phyloP scores from a whole-genome alignment of 2,797 vertebrate species.

The Clamator glandarius region DNA sequence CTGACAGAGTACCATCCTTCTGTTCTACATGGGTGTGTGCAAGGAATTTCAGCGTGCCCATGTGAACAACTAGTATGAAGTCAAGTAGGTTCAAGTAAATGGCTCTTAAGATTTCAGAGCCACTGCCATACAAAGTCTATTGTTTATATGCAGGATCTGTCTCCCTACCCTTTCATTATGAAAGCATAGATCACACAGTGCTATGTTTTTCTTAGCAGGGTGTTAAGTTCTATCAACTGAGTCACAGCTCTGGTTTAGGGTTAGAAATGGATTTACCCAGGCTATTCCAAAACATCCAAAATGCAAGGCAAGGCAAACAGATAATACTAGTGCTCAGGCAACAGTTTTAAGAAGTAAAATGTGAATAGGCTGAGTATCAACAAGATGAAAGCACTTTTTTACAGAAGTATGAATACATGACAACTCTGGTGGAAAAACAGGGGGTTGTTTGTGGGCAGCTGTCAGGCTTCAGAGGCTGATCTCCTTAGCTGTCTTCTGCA shows the following conservation, averaged over 20 bases:
- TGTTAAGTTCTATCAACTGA: neutral
- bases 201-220: conserved; percentile 42
- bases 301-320: neutral
- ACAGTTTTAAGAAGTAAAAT: neutral
- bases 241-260: neutral
- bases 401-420: neutral
- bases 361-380: neutral
- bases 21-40: neutral
- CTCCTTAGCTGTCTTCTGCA: neutral
- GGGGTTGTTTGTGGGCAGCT: neutral
- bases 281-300: neutral
- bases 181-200: conserved; percentile 7
- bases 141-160: conserved; percentile 4
- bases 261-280: neutral
- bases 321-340: neutral
- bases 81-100: neutral
- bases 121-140: neutral
- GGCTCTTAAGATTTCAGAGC: neutral
- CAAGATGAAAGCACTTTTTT: neutral
- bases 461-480: neutral
- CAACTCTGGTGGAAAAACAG: neutral
- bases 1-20: neutral
- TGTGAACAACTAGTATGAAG: neutral
- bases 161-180: conserved; percentile 11
- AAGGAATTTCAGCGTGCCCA: neutral